Base-by-base conservation (phyloP, 2,113 vertebrate genomes). In the Malurus alboscapulatus region DNA sequence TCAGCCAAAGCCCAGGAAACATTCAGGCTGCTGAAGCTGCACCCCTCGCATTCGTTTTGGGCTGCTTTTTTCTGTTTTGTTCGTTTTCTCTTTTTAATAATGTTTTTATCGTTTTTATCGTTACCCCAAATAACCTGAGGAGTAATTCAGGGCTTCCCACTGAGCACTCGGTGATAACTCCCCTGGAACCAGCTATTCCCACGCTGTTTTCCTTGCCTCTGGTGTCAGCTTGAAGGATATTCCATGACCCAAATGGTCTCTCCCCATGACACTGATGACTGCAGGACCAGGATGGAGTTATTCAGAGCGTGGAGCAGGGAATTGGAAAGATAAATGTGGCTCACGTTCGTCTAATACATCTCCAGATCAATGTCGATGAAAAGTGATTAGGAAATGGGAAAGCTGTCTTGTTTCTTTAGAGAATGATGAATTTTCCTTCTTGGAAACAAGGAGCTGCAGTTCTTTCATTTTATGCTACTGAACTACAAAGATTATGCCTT, bases 361-460 rank as follows among this genome's bases (percentile, higher is more conserved):
- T 81, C 68, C 29, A 36, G 73, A 78, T 94, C 83, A 81, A 68
- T 79, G 76, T 45, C 4, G 2, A 88, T 59, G 53, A 88, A 78
- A 90, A 94, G 94, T 90, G 90, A 93, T 93, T 92, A 90, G 84
- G 78, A 94, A 95, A 93, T 68, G 50, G 62, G 54, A 91, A 84
- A 90, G 66, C 38, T 68, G 44, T 47, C 89, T 59, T 92, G 44
- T 58, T 84, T 48, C 69, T 69, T 84, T 63, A 82, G 21, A 89
- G 74, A 78, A 87, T 89, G 61, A 94, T 84, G 45, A 17, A 71
- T 91, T 84, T 84, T 74, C 51, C 42, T 66, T 45, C 27, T 66
- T 76, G 29, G 57, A 55, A 94, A 88, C 6, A 80, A 86, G 71
- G 10, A 83, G 72, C 34, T 78, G 73, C 22, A 91, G n/a, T 51